A percentile compares a stretch with the other conserved stretches of the same genome.
Evolutionary conservation across 2,888 invertebrate species (phyloP).

Genomic region (Cephus sareptanus): DNA sequence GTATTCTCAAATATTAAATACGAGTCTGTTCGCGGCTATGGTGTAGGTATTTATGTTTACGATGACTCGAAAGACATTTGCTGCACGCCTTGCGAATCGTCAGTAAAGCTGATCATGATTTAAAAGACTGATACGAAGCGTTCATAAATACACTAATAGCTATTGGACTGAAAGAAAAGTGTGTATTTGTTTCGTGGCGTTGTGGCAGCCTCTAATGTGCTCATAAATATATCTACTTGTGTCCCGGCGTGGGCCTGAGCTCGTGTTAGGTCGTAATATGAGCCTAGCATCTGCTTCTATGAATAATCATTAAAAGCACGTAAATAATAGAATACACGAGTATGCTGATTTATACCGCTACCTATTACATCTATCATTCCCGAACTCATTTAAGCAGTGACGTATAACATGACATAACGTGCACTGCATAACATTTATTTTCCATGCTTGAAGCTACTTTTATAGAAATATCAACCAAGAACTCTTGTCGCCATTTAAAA

Average conservation of each 20-base stretch:
- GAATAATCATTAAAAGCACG: slow-evolving; percentile 21
- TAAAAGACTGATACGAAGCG: not conserved
- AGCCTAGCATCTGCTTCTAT: slow-evolving; percentile 18
- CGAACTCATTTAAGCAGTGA: not conserved
- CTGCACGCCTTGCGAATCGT: not conserved
- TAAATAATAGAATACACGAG: slow-evolving; percentile 18
- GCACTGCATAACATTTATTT: not conserved
- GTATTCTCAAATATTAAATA: not conserved
- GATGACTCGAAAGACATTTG: not conserved
- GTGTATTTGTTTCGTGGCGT: slow-evolving; percentile 6
- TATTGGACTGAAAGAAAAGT: not conserved
- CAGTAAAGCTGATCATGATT: not conserved
- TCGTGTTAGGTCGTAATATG: not conserved
- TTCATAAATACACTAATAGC: slow-evolving; percentile 7
- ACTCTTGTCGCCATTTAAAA: not conserved
- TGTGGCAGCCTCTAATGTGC: not conserved
- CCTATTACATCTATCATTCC: not conserved
- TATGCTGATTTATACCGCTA: slow-evolving; percentile 2
- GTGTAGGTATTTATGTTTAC: not conserved
- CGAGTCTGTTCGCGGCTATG: not conserved
- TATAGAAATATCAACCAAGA: not conserved
- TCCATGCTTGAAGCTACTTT: not conserved
- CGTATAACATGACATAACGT: not conserved
- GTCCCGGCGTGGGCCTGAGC: not conserved
- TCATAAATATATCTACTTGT: slow-evolving; percentile 1